Percentiles rank a stretch among this genome's conserved stretches.
Conservation (phyloP, 2,888 invertebrate species). For the Drosophila formosana region DNA sequence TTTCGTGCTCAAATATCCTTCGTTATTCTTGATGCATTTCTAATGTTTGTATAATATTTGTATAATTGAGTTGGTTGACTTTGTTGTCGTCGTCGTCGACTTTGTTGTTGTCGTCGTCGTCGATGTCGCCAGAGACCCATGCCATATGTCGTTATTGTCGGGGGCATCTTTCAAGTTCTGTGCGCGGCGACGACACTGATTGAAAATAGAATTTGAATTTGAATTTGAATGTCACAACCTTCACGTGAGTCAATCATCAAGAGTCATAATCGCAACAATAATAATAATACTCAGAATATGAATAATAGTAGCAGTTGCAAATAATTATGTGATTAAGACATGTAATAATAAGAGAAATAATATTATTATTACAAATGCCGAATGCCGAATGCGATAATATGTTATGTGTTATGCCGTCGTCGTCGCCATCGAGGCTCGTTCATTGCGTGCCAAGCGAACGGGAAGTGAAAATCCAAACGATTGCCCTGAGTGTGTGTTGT, state of each 20-base stretch:
- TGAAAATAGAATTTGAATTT: slow-evolving; percentile 73
- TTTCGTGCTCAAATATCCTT: slow-evolving; percentile 71
- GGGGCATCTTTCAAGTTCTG: slow-evolving; percentile 59
- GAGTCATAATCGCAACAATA: slow-evolving; percentile 28
- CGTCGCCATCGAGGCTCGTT: not conserved
- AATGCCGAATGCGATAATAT: not conserved
- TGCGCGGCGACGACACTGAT: slow-evolving; percentile 47
- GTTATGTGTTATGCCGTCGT: too few relatives aligned
- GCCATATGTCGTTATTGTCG: slow-evolving; percentile 23
- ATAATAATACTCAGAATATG: slow-evolving; percentile 15
- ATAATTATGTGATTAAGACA: slow-evolving; percentile 11
- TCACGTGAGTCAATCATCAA: slow-evolving; percentile 65
- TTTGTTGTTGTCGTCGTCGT: slow-evolving; percentile 36
- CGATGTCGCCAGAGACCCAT: slow-evolving; percentile 60
- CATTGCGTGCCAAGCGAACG: slow-evolving; percentile 40
- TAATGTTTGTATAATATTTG: slow-evolving; percentile 76
- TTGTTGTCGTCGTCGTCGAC: not conserved
- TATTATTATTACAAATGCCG: slow-evolving; percentile 7
- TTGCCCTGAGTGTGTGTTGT: slow-evolving; percentile 12
- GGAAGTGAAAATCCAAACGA: slow-evolving; percentile 47
- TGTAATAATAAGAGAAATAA: slow-evolving; percentile 16
- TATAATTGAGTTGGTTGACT: slow-evolving; percentile 73
- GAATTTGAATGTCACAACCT: slow-evolving; percentile 73
- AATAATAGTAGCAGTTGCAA: slow-evolving; percentile 12
- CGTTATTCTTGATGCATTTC: slow-evolving; percentile 76